These are phyloP conservation scores for Ceraclea dissimilis DNA, from an alignment of 2,888 invertebrate genomes.

Conservation along the genomic window DNA sequence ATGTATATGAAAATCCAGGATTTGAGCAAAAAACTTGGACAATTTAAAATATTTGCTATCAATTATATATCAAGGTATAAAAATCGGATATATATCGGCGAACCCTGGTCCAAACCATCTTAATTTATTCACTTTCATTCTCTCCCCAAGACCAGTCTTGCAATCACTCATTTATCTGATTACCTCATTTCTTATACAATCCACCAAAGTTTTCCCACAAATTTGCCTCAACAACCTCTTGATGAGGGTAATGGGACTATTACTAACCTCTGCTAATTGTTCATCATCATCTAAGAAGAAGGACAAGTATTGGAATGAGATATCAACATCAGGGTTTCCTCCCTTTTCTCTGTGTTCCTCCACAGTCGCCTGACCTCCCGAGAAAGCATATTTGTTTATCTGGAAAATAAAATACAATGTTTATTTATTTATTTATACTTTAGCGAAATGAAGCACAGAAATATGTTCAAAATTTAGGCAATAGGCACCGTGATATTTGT, in stretches of 20 bases:
- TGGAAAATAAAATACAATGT: conserved; percentile 32
- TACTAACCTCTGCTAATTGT: conserved; percentile 61
- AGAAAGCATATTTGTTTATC: conserved; percentile 96
- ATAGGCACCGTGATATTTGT: neutral
- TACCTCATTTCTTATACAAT: neutral
- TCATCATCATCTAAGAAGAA: conserved; percentile 95
- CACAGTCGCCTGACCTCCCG: conserved; percentile 87
- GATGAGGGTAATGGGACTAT: neutral
- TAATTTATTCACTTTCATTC: no score
- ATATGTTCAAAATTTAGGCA: neutral
- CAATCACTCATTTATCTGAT: no score
- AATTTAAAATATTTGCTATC: no score
- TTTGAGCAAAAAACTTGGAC: no score
- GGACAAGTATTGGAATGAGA: conserved; percentile 86
- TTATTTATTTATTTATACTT: neutral
- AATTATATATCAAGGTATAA: no score
- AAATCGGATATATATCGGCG: no score
- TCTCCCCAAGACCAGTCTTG: no score
- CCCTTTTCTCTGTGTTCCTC: conserved; percentile 88
- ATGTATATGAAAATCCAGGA: no score
- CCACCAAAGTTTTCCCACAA: no score
- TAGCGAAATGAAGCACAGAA: no score
- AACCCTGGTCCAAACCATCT: no score
- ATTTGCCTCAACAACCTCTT: neutral
- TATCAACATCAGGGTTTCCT: conserved; percentile 95